Conservation (phyloP, 2,888 invertebrate genomes). For the Cerceris ruficornis region DNA sequence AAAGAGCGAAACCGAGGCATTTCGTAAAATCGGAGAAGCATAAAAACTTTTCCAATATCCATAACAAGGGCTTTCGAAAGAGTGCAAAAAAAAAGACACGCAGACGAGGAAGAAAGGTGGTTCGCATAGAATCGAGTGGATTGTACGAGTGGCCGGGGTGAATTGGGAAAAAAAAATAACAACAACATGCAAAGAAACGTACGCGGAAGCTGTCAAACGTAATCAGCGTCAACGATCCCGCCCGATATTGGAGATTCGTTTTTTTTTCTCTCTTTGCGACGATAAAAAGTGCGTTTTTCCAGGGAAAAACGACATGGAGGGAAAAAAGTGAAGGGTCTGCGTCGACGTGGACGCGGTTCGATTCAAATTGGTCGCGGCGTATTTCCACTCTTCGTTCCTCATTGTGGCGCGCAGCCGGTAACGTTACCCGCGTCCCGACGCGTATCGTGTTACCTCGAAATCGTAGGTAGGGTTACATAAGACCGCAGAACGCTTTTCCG, state of each 20-base stretch:
- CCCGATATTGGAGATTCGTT: slow-evolving; percentile 61
- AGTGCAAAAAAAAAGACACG: background rate
- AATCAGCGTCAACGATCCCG: slow-evolving; percentile 70
- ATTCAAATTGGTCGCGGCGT: slow-evolving; percentile 73
- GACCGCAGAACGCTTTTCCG: slow-evolving; percentile 46
- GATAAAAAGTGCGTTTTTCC: slow-evolving; percentile 64
- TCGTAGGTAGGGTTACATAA: slow-evolving; percentile 67
- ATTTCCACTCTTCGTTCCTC: slow-evolving; percentile 66
- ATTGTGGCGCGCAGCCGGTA: slow-evolving; percentile 72
- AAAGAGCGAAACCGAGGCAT: too few relatives aligned
- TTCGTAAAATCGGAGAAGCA: too few relatives aligned
- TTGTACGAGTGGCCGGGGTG: slow-evolving; percentile 17
- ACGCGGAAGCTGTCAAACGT: slow-evolving; percentile 78
- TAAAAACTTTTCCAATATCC: too few relatives aligned
- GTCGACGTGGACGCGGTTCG: slow-evolving; percentile 63
- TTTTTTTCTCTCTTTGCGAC: slow-evolving; percentile 23
- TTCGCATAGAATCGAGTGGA: slow-evolving; percentile 15
- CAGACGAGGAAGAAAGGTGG: background rate
- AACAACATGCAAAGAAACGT: slow-evolving; percentile 54
- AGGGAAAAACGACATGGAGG: slow-evolving; percentile 53
- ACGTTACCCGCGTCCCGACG: slow-evolving; percentile 66
- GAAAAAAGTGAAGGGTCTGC: slow-evolving; percentile 58
- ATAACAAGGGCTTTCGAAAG: background rate
- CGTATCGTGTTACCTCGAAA: slow-evolving; percentile 72
- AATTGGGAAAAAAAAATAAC: slow-evolving; percentile 2